Conservation (phyloP, 2,797 vertebrate species). For the Apogon talboti region DNA sequence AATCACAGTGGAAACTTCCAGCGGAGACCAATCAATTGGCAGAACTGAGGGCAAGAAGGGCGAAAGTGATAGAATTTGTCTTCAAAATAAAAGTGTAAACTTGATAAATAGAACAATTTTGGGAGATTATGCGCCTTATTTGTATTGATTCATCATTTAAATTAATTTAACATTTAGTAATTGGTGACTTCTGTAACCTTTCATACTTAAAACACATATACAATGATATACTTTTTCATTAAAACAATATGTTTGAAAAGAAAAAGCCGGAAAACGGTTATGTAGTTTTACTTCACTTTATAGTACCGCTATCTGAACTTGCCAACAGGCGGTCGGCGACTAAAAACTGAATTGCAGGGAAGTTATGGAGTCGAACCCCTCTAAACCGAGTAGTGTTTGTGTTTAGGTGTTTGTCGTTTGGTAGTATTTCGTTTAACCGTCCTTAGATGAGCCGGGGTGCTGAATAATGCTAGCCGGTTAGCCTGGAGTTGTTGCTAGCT, state of each 20-base stretch:
- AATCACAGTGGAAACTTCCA: constrained; percentile 29
- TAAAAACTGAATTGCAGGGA: constrained; percentile 4
- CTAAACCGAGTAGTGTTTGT: rapidly evolving
- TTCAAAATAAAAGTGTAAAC: constrained; percentile 46
- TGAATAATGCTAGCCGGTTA: constrained; percentile 54
- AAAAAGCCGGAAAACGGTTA: neutral
- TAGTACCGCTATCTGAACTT: constrained; percentile 7
- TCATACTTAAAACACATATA: rapidly evolving
- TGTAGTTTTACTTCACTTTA: neutral
- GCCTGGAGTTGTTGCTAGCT: constrained; percentile 50
- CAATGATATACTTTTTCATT: neutral
- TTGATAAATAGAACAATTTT: rapidly evolving
- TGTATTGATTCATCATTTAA: rapidly evolving
- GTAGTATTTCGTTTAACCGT: neutral
- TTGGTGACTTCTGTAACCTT: rapidly evolving
- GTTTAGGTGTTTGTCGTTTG: neutral
- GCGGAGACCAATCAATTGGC: neutral
- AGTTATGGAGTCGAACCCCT: neutral
- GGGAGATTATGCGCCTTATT: rapidly evolving
- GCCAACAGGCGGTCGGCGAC: constrained; percentile 19
- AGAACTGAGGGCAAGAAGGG: neutral
- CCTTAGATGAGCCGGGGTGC: neutral
- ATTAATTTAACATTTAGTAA: rapidly evolving
- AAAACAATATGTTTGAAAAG: constrained; percentile 27
- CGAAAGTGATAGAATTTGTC: rapidly evolving